Evolutionary conservation across 2,797 vertebrate genomes (phyloP).

Genomic region (Dallia pectoralis): DNA sequence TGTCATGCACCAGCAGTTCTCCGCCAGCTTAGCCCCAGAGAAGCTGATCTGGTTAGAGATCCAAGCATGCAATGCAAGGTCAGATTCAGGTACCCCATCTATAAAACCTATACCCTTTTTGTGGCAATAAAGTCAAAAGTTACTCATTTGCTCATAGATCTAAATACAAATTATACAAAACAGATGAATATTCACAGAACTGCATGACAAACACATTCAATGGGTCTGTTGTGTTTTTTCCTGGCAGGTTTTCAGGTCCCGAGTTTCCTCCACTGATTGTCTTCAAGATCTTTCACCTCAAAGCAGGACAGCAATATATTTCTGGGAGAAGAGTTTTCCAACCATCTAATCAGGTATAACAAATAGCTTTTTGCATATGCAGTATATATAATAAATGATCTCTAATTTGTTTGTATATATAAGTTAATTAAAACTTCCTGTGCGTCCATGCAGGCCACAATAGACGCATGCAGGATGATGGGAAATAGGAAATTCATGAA

Average conservation of each 20-base stretch:
- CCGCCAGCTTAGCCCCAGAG: slow-evolving; percentile 67
- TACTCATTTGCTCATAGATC: neutral
- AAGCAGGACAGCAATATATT: slow-evolving; percentile 58
- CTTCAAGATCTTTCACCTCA: slow-evolving; percentile 69
- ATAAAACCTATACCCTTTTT: neutral
- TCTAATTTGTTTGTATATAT: neutral
- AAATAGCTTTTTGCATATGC: neutral
- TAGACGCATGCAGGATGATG: slow-evolving; percentile 64
- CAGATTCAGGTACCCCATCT: slow-evolving; percentile 67
- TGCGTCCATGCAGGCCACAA: slow-evolving; percentile 49
- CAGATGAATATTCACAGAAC: neutral
- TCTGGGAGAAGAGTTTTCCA: slow-evolving; percentile 58
- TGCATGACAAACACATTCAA: neutral
- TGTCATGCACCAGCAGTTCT: slow-evolving; percentile 63
- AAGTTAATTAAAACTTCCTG: neutral
- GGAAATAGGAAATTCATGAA: slow-evolving; percentile 53
- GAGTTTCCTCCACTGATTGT: slow-evolving; percentile 66
- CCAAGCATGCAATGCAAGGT: slow-evolving; percentile 68
- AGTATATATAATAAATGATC: neutral
- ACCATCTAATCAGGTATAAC: slow-evolving; percentile 57
- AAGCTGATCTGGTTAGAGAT: slow-evolving; percentile 71
- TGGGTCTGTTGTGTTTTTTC: neutral
- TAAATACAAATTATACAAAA: neutral
- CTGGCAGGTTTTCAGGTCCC: slow-evolving; percentile 57
- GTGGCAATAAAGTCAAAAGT: neutral